Evolutionary conservation across 2,888 invertebrate genomes (phyloP), one percentile per base, ranked within the genome.

Genomic region (Eustalomyia histrio): DNA sequence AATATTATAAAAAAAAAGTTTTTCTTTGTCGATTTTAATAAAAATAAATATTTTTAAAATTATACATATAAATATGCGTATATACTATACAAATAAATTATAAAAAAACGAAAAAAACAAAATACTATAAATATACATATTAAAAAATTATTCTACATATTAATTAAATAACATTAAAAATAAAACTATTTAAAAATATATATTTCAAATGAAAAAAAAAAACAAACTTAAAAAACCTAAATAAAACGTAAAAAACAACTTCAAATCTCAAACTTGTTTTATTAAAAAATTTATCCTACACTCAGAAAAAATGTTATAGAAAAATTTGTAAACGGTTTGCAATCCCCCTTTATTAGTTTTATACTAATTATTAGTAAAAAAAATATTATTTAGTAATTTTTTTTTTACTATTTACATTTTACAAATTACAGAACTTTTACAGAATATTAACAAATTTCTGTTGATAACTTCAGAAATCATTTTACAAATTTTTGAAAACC

Each of bases 161-260:
- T 69, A 80, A 29, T 58, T 76, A 80, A 76, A 80, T 43, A 63
- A 39, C 58, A 76, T 67, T 68, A 73, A 47, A 64, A 55, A 67
- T 39, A 68, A 58, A 17, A 78, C 78, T 71, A 81, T 78, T 73
- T 76, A 76, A 76, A 68, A 68, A 55, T 63, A 78, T 78, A 80
- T 74, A 81, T 71, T 80, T 76, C 67, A 76, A 76, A 33, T 63
- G 72, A 76, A 76, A 14, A 72, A 68, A 63, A 43, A 61, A 69
- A 65, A 18, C n/a, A 76, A 82, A 65, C 61, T 75, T 61, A 60
- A 82, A 79, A 75, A 72, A 67, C 18, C 53, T 68, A 79, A 75
- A 76, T 63, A 79, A 78, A 82, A 72, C 61, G 68, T 72, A 82
- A 76, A n/a, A 71, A 79, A 79, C 76, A 82, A 79, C 79, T 79